Evolutionary conservation across 2,888 invertebrate species (phyloP), one percentile per base, ranked within the genome.

Genomic region (Hydrotaea diabolus): DNA sequence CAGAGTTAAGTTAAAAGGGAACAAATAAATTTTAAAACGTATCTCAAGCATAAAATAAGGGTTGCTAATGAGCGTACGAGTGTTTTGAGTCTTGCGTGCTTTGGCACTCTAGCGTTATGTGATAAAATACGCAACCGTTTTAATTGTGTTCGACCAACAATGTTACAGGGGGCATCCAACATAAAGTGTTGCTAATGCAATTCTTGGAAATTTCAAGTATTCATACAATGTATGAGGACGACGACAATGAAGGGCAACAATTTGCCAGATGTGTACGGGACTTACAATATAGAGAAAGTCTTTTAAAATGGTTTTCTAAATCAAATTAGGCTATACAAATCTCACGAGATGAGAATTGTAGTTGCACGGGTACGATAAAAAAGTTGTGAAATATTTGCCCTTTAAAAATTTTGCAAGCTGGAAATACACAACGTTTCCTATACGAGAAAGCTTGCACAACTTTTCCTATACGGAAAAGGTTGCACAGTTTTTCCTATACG

Each of bases 1-100:
- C 53, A 59, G 59, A 72, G 64, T 76, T 79, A 66, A 82, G 75
- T 79, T 72, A 13, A 79, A 82, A 64, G 55, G 64, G 31, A 72
- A 43, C 55, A 64, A 31, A 49, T 39, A 66, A 19, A 69, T 69
- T 69, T 77, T 43, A 73, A 77, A 46, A 62, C 59, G 73, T 59
- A 57, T 57, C 66, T 23, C 21, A 31, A 78, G n/a, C 39, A 49
- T 23, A 46, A 64, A 62, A 46, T 59, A 73, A 74, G 73, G 69
- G 66, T 77, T 73, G 77, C 46, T 69, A 69, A 69, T 69, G 69
- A 69, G 46, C 13, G 23, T 23, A 8, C 3, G 59, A 2, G 8
- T 21, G 5, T 36, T 3, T 39, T 39, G 59, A 23, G 15, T 26
- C 0, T 4, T 23, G 21, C 8, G 55, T 21, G 55, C 21, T 11